Base-by-base conservation (phyloP, 2,797 vertebrate species). In the Acrocephalus scirpaceus region DNA sequence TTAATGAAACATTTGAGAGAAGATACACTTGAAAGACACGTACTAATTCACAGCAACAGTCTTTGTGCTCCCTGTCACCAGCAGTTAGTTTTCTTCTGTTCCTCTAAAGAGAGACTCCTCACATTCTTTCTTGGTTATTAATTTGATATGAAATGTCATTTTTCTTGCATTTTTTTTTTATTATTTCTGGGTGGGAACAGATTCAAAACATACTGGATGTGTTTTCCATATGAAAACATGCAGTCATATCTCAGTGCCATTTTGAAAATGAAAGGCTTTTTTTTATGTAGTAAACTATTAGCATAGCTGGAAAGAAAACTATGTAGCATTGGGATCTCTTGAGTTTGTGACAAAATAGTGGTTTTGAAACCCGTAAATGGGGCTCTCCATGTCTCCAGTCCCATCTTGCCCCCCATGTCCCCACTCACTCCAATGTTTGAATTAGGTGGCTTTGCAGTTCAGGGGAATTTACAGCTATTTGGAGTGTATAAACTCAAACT, bases 11-110 rank as follows among this genome's bases (percentile, higher is more conserved):
- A 38, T 4, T 0, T 36, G 40, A 56, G 51, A 62, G 57, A 51
- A 76, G 53, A 56, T 60, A 56, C 29, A 32, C 25, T 72, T 73
- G 66, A 90, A 92, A 86, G 81, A 36, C 11, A 4, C 17, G 11
- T 62, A 27, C 23, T 75, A 83, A 91, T 89, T 89, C 50, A 65
- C 53, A 86, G 57, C 78, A 86, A 5, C 40, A 77, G 34, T 81
- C 66, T 91, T 91, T 66, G 44, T 87, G 29, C 70, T 92, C 16
- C 83, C 67, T 15, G 3, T 88, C 62, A 66, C 60, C n/a, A 65
- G 58, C 76, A 86, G 51, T 91, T 92, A 70, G 42, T 84, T 74
- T 85, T 71, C 34, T 86, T 83, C 42, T 87, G 29, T 71, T 86
- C 17, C 32, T 81, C 21, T 70, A 10, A 45, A 58, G 51, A 83